phyloP scores from a whole-genome alignment of 2,113 vertebrate genomes.

The Panthera uncia region DNA sequence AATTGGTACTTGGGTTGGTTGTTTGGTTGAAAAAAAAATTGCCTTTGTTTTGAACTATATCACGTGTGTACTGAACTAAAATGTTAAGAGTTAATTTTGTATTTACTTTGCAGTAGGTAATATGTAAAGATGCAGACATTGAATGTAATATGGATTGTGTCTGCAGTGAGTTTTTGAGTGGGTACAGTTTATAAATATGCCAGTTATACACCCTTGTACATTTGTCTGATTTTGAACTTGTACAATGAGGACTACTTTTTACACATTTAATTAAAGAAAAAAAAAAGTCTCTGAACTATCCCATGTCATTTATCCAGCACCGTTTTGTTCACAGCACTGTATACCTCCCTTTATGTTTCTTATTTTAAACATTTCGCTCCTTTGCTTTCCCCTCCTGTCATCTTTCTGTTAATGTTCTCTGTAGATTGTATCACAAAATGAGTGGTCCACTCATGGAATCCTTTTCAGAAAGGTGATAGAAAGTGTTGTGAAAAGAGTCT shows the following conservation, averaged over 20 bases:
- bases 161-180: background rate
- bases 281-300: background rate
- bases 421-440: background rate
- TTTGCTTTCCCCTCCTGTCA: background rate
- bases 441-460: background rate
- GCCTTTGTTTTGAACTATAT: conserved; percentile 35
- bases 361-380: background rate
- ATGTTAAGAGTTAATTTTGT: background rate
- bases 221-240: conserved; percentile 57
- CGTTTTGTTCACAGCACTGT: background rate
- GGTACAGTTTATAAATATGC: conserved; percentile 21
- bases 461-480: background rate
- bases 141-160: conserved; percentile 56
- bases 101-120: background rate
- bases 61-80: background rate
- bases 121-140: background rate
- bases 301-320: background rate
- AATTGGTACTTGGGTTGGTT: background rate
- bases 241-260: conserved; percentile 53
- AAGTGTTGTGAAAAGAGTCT: background rate
- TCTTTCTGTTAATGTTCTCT: background rate
- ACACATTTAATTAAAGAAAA: conserved; percentile 57
- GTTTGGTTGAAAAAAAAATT: background rate
- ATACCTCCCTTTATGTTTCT: background rate
- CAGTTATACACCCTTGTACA: background rate